Evolutionary conservation across 2,113 vertebrate species (phyloP), one percentile per base, ranked within the genome.

Genomic region (Ptyas mucosa): DNA sequence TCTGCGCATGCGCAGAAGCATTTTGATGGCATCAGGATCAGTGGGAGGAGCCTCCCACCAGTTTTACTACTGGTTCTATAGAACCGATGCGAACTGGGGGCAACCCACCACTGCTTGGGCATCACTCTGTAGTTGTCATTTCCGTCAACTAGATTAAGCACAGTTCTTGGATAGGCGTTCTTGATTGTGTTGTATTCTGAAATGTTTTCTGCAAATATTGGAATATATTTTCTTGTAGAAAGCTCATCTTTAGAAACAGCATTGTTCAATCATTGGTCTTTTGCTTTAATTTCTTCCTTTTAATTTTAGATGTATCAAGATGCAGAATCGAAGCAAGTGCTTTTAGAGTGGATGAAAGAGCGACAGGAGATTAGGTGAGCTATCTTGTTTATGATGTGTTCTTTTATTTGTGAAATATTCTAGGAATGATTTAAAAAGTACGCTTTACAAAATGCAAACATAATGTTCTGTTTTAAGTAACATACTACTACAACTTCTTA

Each of bases 301-400:
- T 81, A 39, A 92, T 93, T 92, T 53, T 94, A 98, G 98, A 98
- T 97, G 94, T 97, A 98, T 94, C 98, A 97, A 95, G 98, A 98
- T 1, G 97, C 97, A 0, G 98, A 98, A 91, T 98, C 98, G 0
- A 96, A 96, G 88, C 98, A 98, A 95, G 98, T 98, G 34, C 95
- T 98, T 90, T 93, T 97, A 5, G 97, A 98, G 89, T 98, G 98
- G 98, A 95, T 98, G 97, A 98, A 98, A 94, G 98, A 98, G 92
- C 96, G 98, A 1, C 97, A 98, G 93, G 98, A 98, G 92, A 97
- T 98, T 94, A 98, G 98, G 98, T 98, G 91, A 96, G 69, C 24
- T 58, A 21, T n/a, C 12, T 87, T 55, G 34, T 39, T 85, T 24
- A n/a, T 55, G 3, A 21, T 75, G 26, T 69, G 46, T 20, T 75